A percentile compares a stretch with the other conserved stretches of the same genome.
Evolutionary conservation across 2,113 vertebrate genomes (phyloP).

Genomic region (Caretta caretta): DNA sequence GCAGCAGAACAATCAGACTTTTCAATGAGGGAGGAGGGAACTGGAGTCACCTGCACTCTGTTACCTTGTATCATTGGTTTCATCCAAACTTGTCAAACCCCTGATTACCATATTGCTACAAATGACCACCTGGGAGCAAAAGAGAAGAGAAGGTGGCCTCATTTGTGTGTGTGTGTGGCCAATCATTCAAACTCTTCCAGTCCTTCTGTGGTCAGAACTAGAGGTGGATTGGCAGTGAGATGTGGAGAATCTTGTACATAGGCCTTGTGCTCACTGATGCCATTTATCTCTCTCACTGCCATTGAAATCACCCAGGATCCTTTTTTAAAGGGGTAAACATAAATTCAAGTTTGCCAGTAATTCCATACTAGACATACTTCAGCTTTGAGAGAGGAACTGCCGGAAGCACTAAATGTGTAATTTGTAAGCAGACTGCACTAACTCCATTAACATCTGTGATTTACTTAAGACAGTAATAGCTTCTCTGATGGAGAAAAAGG

Average conservation of each 20-base stretch:
- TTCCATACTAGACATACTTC: background rate
- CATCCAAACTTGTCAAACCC: background rate
- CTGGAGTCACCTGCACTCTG: accelerated
- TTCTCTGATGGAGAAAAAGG: background rate
- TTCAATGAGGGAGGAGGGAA: background rate
- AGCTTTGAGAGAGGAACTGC: background rate
- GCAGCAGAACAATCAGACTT: accelerated
- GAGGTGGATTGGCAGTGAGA: background rate
- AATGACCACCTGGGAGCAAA: background rate
- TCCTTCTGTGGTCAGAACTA: background rate
- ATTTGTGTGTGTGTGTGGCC: background rate
- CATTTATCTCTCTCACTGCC: background rate
- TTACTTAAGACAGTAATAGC: background rate
- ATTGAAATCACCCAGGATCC: background rate
- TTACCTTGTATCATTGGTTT: background rate
- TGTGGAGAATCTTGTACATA: background rate
- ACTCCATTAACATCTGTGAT: background rate
- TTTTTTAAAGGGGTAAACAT: background rate
- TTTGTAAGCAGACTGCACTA: background rate
- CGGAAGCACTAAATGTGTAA: background rate
- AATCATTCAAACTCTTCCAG: background rate
- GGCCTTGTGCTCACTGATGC: background rate
- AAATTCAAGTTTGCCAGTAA: background rate
- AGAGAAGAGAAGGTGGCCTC: too few species aligned
- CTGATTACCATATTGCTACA: background rate